These are phyloP conservation scores for Saccopteryx bilineata DNA, from an alignment of 2,113 vertebrate genomes.

Conservation along the genomic window DNA sequence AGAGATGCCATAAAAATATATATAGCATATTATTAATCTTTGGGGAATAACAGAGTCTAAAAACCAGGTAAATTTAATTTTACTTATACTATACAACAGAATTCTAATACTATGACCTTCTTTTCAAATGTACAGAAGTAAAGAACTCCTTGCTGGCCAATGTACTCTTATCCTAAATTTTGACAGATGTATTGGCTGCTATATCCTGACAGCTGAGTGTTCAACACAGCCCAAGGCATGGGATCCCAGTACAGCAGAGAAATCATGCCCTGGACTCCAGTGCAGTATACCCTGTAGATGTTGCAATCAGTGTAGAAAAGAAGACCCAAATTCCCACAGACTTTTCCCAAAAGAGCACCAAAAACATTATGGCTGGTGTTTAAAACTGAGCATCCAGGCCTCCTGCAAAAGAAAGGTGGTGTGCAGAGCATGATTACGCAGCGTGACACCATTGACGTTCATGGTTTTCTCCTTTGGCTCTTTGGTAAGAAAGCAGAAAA, in stretches of 20 bases:
- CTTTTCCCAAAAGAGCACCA: not conserved
- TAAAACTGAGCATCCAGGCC: not conserved
- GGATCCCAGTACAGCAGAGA: not conserved
- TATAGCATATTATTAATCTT: not conserved
- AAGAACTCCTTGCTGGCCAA: not conserved
- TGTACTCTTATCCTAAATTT: not conserved
- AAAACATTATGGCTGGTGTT: not conserved
- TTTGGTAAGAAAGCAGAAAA: not conserved
- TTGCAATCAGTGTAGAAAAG: not conserved
- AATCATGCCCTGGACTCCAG: not conserved
- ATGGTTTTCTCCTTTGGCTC: not conserved
- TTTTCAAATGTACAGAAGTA: not conserved
- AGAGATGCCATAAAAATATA: not conserved
- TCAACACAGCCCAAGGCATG: not conserved
- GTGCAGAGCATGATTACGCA: fast-evolving
- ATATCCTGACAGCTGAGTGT: not conserved
- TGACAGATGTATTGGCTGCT: not conserved
- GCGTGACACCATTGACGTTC: fast-evolving
- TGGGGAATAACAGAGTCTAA: not conserved
- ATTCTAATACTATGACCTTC: not conserved
- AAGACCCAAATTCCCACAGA: not conserved
- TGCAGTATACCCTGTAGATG: not conserved
- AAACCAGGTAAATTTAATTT: not conserved
- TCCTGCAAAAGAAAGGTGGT: not conserved
- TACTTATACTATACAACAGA: not conserved